Evolutionary conservation across 2,113 vertebrate genomes (phyloP), one percentile per base, ranked within the genome.

Genomic region (Poeciliopsis occidentalis): DNA sequence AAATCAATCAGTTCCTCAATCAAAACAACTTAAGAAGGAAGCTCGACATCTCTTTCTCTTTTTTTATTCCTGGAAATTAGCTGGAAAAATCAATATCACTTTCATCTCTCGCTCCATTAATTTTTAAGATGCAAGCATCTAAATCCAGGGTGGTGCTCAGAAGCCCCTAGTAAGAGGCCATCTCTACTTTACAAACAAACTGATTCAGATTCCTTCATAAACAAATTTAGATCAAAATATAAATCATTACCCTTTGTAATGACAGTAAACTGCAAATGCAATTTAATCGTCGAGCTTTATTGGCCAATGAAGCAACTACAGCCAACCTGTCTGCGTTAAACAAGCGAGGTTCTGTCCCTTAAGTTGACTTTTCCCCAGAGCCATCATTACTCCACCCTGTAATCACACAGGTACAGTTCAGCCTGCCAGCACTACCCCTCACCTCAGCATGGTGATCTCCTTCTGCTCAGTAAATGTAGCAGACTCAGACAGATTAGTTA

Each of bases 311-410:
- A 22, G 47, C 2, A 0, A 12, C 69, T 44, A 51, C 57, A 67
- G 57, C n/a, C 39, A 30, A 30, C 3, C 37, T 37, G 32, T 24
- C 24, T 0, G 2, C 15, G 47, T 61, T 22, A 65, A 39, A 30
- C 47, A 31, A 10, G 41, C 7, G 8, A 34, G 6, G 24, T 22
- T 65, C 1, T 54, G 34, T 24, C 60, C 51, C 24, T 71, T 69
- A 3, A 61, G 32, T 32, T 31, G 51, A 34, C 63, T 31, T 26
- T 62, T 69, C 44, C 61, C 54, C 22, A 71, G 71, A 62, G 60
- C 63, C 6, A 17, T 85, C 54, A 85, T 81, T 88, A 85, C 62
- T 22, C 2, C 32, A 73, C 60, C 67, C 69, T 79, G 60, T 79
- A 83, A 88, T 85, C 80, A 73, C 61, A 73, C 31, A 13, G 63